Percentiles rank a stretch among this genome's conserved stretches.
Conservation (phyloP, 2,797 vertebrate genomes). For the Enteromius trimaculatus region DNA sequence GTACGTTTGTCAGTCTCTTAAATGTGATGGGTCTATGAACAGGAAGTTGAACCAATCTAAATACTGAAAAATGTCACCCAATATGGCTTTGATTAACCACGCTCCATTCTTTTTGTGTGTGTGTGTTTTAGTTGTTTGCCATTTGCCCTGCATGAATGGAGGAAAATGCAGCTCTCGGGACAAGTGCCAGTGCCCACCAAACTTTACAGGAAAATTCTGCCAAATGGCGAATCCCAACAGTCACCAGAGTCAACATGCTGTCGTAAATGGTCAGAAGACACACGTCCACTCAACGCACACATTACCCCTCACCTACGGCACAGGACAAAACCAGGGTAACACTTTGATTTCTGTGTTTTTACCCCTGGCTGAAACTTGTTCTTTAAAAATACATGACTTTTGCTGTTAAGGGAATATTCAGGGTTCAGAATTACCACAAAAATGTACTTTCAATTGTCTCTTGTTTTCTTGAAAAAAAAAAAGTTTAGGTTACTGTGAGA, state of each 20-base stretch:
- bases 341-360: neutral
- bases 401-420: neutral
- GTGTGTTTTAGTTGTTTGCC: slow-evolving; percentile 89
- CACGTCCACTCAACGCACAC: slow-evolving; percentile 94
- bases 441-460: no score
- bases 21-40: slow-evolving; percentile 1
- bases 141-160: slow-evolving; percentile 96
- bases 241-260: slow-evolving; percentile 72
- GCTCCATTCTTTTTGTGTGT: slow-evolving; percentile 39
- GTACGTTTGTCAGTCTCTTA: neutral
- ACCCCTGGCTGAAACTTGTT: neutral
- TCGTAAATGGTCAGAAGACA: slow-evolving; percentile 76
- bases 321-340: slow-evolving; percentile 90
- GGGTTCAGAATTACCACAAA: neutral
- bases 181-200: slow-evolving; percentile 95
- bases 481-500: neutral
- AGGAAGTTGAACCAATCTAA: neutral
- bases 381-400: neutral
- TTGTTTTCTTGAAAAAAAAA: neutral
- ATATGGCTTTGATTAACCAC: slow-evolving; percentile 1
- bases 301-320: slow-evolving; percentile 90
- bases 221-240: slow-evolving; percentile 86
- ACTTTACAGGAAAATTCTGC: slow-evolving; percentile 95
- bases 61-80: neutral
- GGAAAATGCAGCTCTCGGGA: slow-evolving; percentile 94